Conservation (phyloP, 2,797 vertebrate genomes). For the Gastrophryne carolinensis region DNA sequence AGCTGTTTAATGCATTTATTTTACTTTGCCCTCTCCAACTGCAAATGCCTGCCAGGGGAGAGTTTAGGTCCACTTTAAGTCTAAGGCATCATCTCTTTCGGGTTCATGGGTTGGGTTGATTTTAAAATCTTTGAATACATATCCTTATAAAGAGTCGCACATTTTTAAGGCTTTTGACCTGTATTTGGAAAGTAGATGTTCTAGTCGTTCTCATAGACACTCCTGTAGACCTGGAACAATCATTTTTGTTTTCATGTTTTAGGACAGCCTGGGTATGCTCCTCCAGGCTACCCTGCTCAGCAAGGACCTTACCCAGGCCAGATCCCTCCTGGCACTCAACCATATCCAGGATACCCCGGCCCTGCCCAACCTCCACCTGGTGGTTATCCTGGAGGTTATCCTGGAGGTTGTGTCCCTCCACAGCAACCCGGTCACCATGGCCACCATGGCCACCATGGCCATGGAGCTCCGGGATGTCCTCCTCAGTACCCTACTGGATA, state of each 20-base stretch:
- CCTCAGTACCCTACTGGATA: slow-evolving; percentile 3
- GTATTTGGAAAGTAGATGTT: no score
- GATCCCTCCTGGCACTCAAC: background rate
- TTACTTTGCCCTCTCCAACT: no score
- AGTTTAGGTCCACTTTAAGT: no score
- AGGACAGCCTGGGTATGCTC: slow-evolving; percentile 14
- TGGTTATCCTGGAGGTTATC: slow-evolving; percentile 26
- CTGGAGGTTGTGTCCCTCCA: background rate
- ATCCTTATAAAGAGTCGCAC: no score
- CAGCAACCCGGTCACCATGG: background rate
- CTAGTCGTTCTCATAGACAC: background rate
- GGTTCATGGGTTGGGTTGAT: no score
- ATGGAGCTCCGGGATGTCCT: slow-evolving; percentile 12
- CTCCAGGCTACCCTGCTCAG: slow-evolving; percentile 17
- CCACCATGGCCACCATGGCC: slow-evolving; percentile 5
- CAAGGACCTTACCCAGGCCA: slow-evolving; percentile 38
- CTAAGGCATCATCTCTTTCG: no score
- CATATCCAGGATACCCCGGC: slow-evolving; percentile 11
- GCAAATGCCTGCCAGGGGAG: no score
- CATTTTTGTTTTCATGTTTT: background rate
- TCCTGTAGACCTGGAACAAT: no score
- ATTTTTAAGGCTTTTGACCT: no score
- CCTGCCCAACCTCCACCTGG: background rate
- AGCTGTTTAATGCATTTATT: no score
- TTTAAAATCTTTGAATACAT: no score